Conservation (phyloP, 2,797 vertebrate species). For the Oreortyx pictus region DNA sequence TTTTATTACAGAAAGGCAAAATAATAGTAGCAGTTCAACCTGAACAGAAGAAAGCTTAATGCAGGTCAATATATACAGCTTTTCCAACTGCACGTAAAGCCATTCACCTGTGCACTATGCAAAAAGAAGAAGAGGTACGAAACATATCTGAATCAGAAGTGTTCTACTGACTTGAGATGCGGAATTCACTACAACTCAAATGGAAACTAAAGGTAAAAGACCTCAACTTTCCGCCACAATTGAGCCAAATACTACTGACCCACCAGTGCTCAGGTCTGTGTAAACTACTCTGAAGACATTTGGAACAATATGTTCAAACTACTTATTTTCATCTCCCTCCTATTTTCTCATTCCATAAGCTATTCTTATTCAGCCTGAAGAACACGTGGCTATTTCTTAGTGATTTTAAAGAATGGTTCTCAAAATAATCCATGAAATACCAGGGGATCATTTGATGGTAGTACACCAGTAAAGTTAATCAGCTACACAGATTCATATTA, state of each 20-base stretch:
- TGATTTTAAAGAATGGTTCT: neutral
- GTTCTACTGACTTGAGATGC: neutral
- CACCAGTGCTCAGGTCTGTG: neutral
- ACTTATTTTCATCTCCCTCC: neutral
- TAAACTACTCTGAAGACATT: neutral
- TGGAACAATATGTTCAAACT: neutral
- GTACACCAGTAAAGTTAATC: neutral
- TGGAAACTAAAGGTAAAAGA: neutral
- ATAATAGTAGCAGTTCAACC: neutral
- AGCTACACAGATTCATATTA: neutral
- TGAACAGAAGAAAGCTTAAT: neutral
- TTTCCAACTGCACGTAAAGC: neutral
- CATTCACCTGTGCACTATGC: neutral
- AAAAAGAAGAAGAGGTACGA: neutral
- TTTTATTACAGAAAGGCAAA: neutral
- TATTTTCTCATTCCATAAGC: neutral
- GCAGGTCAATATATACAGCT: accelerated
- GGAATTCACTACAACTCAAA: neutral
- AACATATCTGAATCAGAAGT: neutral
- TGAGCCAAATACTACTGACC: neutral
- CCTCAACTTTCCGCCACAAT: neutral
- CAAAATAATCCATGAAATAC: neutral
- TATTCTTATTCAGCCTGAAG: neutral
- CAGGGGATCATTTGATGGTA: neutral
- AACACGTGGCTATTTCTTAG: neutral